Evolutionary conservation across 2,797 vertebrate genomes (phyloP).

Genomic region (Tragelaphus eurycerus): DNA sequence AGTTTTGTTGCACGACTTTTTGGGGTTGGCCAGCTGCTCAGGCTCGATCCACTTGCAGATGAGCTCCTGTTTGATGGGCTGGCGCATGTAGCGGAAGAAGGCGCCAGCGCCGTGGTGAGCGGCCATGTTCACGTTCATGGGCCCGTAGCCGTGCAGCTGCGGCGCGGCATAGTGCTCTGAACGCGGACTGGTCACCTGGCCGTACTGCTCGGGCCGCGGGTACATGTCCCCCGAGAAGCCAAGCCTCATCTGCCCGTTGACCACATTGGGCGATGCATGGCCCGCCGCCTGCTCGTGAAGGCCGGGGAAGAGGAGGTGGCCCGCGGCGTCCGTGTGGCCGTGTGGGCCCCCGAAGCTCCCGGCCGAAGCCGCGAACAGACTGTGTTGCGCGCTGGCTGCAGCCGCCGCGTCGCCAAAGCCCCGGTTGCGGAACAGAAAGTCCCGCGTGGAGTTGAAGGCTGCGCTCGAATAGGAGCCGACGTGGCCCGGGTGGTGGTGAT

Average conservation of each 20-base stretch:
- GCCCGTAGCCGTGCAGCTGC: slow-evolving; percentile 97
- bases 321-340: slow-evolving; percentile 96
- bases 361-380: slow-evolving; percentile 91
- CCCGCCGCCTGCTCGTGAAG: slow-evolving; percentile 96
- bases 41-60: slow-evolving; percentile 99
- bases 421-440: slow-evolving; percentile 99
- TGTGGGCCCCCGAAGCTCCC: slow-evolving; percentile 97
- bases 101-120: slow-evolving; percentile 98
- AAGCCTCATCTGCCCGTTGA: slow-evolving; percentile 98
- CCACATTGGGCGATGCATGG: slow-evolving; percentile 96
- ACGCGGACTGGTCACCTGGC: slow-evolving; percentile 96
- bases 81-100: slow-evolving; percentile 98
- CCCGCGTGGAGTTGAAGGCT: slow-evolving; percentile 98
- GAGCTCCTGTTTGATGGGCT: slow-evolving; percentile 98
- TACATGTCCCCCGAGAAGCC: slow-evolving; percentile 99
- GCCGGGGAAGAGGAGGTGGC: slow-evolving; percentile 98
- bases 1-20: slow-evolving; percentile 99
- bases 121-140: slow-evolving; percentile 99
- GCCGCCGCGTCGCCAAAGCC: slow-evolving; percentile 96
- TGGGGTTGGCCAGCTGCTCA: slow-evolving; percentile 96
- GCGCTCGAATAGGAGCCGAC: slow-evolving; percentile 98
- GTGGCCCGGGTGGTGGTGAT: slow-evolving; percentile 97
- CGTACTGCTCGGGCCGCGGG: slow-evolving; percentile 96
- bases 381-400: slow-evolving; percentile 93
- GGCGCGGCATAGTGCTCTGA: slow-evolving; percentile 97